A percentile compares a stretch with the other conserved stretches of the same genome.
Evolutionary conservation across 2,888 invertebrate genomes (phyloP).

Genomic region (Nomada lathburiana): DNA sequence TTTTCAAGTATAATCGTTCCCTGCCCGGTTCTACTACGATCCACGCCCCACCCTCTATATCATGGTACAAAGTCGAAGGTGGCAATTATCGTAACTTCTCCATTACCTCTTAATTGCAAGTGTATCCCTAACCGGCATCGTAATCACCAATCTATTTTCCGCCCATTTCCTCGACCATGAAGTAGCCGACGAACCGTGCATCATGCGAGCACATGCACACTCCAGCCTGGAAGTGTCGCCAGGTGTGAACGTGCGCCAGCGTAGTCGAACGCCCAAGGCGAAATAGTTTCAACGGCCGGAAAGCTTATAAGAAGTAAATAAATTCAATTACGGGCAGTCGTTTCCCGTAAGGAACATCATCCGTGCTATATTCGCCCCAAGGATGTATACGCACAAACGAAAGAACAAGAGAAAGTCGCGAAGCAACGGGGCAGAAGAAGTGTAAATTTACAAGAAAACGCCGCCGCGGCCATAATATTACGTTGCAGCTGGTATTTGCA

Average conservation of each 20-base stretch:
- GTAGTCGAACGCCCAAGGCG: not conserved
- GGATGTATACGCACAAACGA: not conserved
- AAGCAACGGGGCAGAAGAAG: slow-evolving; percentile 17
- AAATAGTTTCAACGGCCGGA: slow-evolving; percentile 1
- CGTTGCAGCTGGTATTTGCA: slow-evolving; percentile 46
- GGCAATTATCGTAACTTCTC: slow-evolving; percentile 53
- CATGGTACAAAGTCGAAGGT: slow-evolving; percentile 44
- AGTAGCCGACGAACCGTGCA: not conserved
- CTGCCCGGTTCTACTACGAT: no score
- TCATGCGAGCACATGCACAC: slow-evolving; percentile 1
- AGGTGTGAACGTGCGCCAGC: not conserved
- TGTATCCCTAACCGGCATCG: slow-evolving; percentile 30
- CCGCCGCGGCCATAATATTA: slow-evolving; percentile 32
- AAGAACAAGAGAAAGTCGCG: slow-evolving; percentile 42
- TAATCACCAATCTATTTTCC: slow-evolving; percentile 40
- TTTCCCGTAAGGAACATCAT: slow-evolving; percentile 1
- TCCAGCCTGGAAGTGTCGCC: not conserved
- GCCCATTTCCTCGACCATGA: slow-evolving; percentile 37
- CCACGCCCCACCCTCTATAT: not conserved
- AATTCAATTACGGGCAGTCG: slow-evolving; percentile 26
- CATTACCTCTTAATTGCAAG: slow-evolving; percentile 54
- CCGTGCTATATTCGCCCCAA: not conserved
- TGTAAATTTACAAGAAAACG: slow-evolving; percentile 49
- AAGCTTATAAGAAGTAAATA: slow-evolving; percentile 19
- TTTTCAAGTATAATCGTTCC: no score